Evolutionary conservation across 2,113 vertebrate species (phyloP).

Genomic region (Silurus glanis): DNA sequence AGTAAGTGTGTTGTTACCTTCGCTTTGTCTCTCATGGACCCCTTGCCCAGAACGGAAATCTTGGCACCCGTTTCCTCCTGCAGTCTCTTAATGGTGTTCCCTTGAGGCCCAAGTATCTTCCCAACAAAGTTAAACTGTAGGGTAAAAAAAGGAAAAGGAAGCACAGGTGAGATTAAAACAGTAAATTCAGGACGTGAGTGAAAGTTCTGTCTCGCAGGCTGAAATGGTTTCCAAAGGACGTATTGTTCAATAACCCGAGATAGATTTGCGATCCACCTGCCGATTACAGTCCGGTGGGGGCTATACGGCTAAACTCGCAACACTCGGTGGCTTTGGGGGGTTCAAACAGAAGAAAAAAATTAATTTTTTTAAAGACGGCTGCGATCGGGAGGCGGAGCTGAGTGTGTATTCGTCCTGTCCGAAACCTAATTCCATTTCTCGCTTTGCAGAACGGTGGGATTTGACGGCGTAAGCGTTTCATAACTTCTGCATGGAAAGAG

Average conservation of each 20-base stretch:
- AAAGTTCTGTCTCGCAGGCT: not conserved
- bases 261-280: not conserved
- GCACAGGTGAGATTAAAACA: slow-evolving; percentile 47
- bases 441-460: not conserved
- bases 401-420: not conserved
- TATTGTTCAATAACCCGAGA: slow-evolving; percentile 13
- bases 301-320: not conserved
- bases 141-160: not conserved
- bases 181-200: slow-evolving; percentile 20
- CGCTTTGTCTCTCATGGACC: slow-evolving; percentile 97
- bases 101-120: slow-evolving; percentile 97
- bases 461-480: not conserved
- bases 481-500: not conserved
- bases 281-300: not conserved
- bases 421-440: not conserved
- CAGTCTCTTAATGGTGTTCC: slow-evolving; percentile 96
- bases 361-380: not conserved
- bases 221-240: slow-evolving; percentile 25
- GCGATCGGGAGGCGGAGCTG: not conserved
- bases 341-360: not conserved
- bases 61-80: slow-evolving; percentile 98
- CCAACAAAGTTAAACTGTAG: slow-evolving; percentile 96
- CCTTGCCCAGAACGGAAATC: slow-evolving; percentile 98
- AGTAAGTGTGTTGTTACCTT: slow-evolving; percentile 78
- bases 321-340: not conserved